phyloP scores from a whole-genome alignment of 2,113 vertebrate species.

The Bubo bubo region DNA sequence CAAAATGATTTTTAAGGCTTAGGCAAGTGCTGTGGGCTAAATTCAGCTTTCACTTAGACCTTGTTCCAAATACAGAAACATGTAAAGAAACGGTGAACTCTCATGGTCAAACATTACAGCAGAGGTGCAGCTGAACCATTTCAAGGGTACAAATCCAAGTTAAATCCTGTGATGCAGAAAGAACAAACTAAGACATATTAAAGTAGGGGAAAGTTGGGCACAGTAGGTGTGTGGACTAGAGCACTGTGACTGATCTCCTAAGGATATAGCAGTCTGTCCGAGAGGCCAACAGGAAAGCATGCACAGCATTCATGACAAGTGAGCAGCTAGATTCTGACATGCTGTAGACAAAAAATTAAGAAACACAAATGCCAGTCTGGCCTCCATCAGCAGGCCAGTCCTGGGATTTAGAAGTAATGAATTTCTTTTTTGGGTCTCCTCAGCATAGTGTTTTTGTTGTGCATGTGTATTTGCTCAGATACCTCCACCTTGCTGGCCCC shows the following conservation, averaged over 20 bases:
- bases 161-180: constrained; percentile 6
- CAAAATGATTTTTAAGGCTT: constrained; percentile 4
- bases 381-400: not conserved
- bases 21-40: not conserved
- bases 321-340: not conserved
- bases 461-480: not conserved
- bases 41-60: not conserved
- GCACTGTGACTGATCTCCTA: not conserved
- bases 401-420: not conserved
- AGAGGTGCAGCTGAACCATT: not conserved
- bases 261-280: not conserved
- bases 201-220: not conserved
- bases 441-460: not conserved
- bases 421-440: not conserved
- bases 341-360: not conserved
- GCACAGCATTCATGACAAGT: not conserved
- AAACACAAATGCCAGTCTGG: not conserved
- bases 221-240: not conserved
- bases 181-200: not conserved
- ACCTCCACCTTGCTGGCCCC: not conserved
- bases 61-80: not conserved
- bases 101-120: not conserved
- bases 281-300: not conserved
- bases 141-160: not conserved
- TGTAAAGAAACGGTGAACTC: not conserved